Percentiles rank a stretch among this genome's conserved stretches.
Conservation (phyloP, 30 jellyfish, hydroid and myxozoan genomes). For the Sanderia malayensis region DNA sequence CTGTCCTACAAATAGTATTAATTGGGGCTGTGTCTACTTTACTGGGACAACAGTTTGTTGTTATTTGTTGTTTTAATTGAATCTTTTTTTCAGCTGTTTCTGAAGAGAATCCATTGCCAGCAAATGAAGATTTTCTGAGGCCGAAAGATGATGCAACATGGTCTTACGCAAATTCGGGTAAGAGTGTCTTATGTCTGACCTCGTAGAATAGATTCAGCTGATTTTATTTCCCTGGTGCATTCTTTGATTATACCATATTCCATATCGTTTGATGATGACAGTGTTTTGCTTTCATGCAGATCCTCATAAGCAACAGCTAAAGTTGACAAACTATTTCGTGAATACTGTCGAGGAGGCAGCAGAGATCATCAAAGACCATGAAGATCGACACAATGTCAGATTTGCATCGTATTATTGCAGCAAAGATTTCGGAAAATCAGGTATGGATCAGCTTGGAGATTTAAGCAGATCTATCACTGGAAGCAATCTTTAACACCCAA, state of each 20-base stretch:
- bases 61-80: too few relatives aligned
- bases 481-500: too few relatives aligned
- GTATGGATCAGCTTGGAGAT: too few relatives aligned
- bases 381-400: slow-evolving; percentile 9
- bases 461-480: too few relatives aligned
- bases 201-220: too few relatives aligned
- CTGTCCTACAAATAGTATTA: too few relatives aligned
- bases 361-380: slow-evolving; percentile 8
- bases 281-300: not conserved
- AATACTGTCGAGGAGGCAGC: slow-evolving; percentile 13
- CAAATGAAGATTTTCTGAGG: not conserved
- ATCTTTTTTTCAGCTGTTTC: not conserved
- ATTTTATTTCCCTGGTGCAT: too few relatives aligned
- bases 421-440: slow-evolving; percentile 20
- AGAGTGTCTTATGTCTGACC: too few relatives aligned
- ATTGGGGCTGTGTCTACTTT: too few relatives aligned
- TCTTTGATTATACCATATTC: too few relatives aligned
- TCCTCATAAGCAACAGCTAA: not conserved
- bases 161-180: not conserved
- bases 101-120: not conserved
- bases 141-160: not conserved
- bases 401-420: slow-evolving; percentile 21
- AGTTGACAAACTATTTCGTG: not conserved
- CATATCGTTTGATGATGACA: too few relatives aligned
- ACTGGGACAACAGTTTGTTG: too few relatives aligned